These are phyloP conservation scores for Eurypyga helias DNA, from an alignment of 2,113 vertebrate genomes.

Conservation along the genomic window DNA sequence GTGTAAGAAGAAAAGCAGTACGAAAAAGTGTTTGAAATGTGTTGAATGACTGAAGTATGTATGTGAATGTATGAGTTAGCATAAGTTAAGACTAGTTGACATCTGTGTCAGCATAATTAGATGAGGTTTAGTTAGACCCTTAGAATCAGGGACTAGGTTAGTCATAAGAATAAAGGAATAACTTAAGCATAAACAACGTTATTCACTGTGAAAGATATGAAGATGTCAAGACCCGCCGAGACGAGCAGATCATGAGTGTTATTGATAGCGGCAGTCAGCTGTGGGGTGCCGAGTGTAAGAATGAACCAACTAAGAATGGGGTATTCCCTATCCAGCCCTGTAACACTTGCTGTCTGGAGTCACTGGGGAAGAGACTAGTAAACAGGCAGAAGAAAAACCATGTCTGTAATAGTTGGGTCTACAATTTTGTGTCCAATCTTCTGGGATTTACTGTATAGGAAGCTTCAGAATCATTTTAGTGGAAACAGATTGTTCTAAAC, in stretches of 20 bases:
- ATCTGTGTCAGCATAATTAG: not conserved
- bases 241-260: not conserved
- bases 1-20: not conserved
- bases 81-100: not conserved
- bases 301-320: not conserved
- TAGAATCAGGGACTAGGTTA: not conserved
- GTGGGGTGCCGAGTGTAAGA: not conserved
- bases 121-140: not conserved
- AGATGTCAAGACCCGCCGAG: not conserved
- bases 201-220: not conserved
- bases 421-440: not conserved
- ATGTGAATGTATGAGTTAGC: fast-evolving
- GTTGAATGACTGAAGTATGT: not conserved
- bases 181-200: not conserved
- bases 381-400: not conserved
- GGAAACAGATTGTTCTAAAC: not conserved
- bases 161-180: not conserved
- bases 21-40: not conserved
- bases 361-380: not conserved
- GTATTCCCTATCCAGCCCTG: not conserved
- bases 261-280: not conserved
- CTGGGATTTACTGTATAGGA: not conserved
- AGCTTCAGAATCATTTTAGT: not conserved
- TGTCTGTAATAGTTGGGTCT: not conserved
- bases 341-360: not conserved